Evolutionary conservation across 2,113 vertebrate species (phyloP), one percentile per base, ranked within the genome.

Genomic region (Lophura nycthemera): DNA sequence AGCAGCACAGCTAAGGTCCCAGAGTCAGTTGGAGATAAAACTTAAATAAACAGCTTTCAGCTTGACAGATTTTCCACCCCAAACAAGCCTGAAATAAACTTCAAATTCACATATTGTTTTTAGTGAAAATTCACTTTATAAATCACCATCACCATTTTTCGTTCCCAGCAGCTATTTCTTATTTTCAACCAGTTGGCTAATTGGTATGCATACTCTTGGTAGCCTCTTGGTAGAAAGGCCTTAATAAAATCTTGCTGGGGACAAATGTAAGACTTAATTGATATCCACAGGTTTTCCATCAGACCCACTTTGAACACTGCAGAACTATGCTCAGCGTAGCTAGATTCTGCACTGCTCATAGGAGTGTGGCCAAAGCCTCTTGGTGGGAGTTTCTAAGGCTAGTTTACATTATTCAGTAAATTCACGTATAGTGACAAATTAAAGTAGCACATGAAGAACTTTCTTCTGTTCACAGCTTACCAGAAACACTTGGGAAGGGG

Each of bases 21-120:
- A 69, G 83, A 70, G n/a, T 94, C 91, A 90, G 83, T 96, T 92
- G 94, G 24, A 94, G 94, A 92, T 67, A 90, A 90, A 96, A 67
- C 72, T 93, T 10, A 27, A 97, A 93, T n/a, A 82, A 96, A 97
- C 2, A 11, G 54, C 86, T 95, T 88, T 70, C 66, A 97, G 90
- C 43, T 83, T 91, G 63, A 78, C 81, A 93, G 87, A 77, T 48
- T 94, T 95, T 92, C 81, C 78, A n/a, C 32, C 27, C 47, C 72
- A 92, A 73, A 96, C 84, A 96, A 94, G 76, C 21, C 42, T 73
- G 73, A 89, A 84, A 29, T 67, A 81, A 8, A 47, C 72, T 89
- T 85, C 67, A 83, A 56, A 42, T 79, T 82, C 82, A 76, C 56
- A 84, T 71, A 81, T 30, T 57, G 10, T 32, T 95, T 71, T 91